Conservation (phyloP, 2,113 vertebrate genomes). For the Sarotherodon lohbergeri region DNA sequence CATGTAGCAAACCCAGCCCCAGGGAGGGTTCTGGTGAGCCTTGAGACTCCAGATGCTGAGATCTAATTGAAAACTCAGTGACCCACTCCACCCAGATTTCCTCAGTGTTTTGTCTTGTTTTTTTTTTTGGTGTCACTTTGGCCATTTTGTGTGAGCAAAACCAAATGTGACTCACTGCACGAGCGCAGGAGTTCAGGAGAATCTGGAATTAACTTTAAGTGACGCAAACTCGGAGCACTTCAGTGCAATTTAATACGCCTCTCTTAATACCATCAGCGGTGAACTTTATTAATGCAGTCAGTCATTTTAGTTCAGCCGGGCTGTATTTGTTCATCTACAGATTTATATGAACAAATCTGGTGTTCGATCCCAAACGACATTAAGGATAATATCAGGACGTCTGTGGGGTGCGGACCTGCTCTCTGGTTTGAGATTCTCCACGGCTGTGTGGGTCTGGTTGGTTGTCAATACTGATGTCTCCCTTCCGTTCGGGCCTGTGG, state of each 20-base stretch:
- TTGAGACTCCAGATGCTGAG: constrained; percentile 35
- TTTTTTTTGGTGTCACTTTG: background rate
- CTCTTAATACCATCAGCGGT: background rate
- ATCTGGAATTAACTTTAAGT: background rate
- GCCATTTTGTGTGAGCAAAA: constrained; percentile 4
- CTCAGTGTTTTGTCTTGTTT: background rate
- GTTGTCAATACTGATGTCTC: constrained; percentile 82
- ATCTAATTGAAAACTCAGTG: constrained; percentile 39
- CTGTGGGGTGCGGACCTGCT: constrained; percentile 79
- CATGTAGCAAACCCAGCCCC: constrained; percentile 18
- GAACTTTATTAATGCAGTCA: background rate
- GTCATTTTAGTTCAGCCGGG: background rate
- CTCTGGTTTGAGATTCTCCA: constrained; percentile 94
- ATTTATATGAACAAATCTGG: background rate
- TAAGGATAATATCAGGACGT: background rate
- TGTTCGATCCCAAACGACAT: background rate
- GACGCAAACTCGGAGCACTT: background rate
- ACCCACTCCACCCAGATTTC: constrained; percentile 10
- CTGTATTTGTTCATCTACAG: background rate
- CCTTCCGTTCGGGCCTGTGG: constrained; percentile 80
- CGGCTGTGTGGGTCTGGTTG: constrained; percentile 92
- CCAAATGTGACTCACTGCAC: constrained; percentile 3
- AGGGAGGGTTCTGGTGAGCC: constrained; percentile 33
- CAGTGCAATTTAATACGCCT: background rate
- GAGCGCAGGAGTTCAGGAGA: background rate